Evolutionary conservation across 2,113 vertebrate species (phyloP), one percentile per base, ranked within the genome.

Genomic region (Vulpes lagopus): DNA sequence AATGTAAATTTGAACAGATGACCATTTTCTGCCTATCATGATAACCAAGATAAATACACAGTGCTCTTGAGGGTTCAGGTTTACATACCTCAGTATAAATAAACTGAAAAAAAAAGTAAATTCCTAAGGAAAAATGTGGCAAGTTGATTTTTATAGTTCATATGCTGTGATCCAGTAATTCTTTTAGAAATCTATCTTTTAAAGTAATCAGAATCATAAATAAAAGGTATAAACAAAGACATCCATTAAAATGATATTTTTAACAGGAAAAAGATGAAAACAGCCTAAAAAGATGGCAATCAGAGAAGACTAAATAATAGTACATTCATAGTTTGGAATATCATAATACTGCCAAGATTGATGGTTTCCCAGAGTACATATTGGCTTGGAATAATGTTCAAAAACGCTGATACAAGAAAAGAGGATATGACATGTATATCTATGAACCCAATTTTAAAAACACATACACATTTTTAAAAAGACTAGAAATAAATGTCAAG

Each of bases 141-240:
- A 80, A 88, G 17, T 81, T 78, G 17, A 81, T 38, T 20, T 88
- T 64, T 17, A 86, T 90, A 55, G 32, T 82, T 53, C 9, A 69
- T 83, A 69, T 1, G 74, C 86, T 87, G 85, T 90, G 5, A 92
- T 81, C 82, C 9, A 65, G 8, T 87, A 84, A 80, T 84, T 92
- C 59, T 86, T 12, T 25, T 85, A 83, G 12, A 82, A 64, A 60
- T 64, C 35, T 92, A 14, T 64, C 43, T 80, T 62, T 85, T 82
- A 82, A 95, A 96, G 71, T 71, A 78, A 90, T 38, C 59, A 91
- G 27, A 80, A 78, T 7, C 7, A 85, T 53, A 94, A 91, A 91
- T 11, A 51, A 73, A 81, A 43, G 14, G 22, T 19, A 5, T 43
- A 84, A 89, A 55, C 4, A 79, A 89, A 96, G 17, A 67, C 59